Evolutionary conservation across 2,797 vertebrate genomes (phyloP).

Genomic region (Enoplosus armatus): DNA sequence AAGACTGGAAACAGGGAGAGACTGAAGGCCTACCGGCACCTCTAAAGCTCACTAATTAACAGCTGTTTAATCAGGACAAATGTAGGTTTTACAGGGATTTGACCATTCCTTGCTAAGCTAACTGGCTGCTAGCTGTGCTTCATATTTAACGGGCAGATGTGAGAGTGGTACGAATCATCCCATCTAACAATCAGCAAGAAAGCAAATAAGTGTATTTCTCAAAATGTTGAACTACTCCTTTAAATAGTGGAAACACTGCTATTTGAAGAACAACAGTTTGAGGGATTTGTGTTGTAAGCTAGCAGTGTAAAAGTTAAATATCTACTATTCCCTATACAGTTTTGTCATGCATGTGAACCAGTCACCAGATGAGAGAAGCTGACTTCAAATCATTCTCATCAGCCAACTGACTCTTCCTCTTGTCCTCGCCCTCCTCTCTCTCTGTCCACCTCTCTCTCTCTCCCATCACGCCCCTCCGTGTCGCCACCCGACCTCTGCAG

Average conservation of each 20-base stretch:
- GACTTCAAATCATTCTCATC: conserved; percentile 18
- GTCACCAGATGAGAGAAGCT: conserved; percentile 1
- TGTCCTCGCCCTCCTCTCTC: conserved; percentile 8
- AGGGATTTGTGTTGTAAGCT: too few relatives aligned
- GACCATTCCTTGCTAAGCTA: not conserved
- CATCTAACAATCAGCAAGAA: not conserved
- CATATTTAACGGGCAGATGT: not conserved
- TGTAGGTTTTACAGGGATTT: not conserved
- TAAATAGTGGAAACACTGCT: not conserved
- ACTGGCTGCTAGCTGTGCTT: not conserved
- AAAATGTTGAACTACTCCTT: conserved; percentile 8
- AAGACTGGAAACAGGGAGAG: not conserved
- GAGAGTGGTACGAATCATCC: not conserved
- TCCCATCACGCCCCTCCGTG: not conserved
- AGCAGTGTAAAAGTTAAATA: not conserved
- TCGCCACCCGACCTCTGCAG: conserved; percentile 76
- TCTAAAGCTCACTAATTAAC: not conserved
- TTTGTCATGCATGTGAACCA: conserved; percentile 1
- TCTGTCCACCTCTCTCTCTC: not conserved
- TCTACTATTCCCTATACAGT: not conserved
- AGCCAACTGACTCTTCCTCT: conserved; percentile 10
- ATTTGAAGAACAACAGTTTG: not conserved
- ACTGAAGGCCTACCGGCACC: not conserved
- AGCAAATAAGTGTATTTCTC: not conserved
- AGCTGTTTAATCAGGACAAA: not conserved